phyloP scores from a whole-genome alignment of 2,888 invertebrate species.

The Macrosoma leucophasiata region DNA sequence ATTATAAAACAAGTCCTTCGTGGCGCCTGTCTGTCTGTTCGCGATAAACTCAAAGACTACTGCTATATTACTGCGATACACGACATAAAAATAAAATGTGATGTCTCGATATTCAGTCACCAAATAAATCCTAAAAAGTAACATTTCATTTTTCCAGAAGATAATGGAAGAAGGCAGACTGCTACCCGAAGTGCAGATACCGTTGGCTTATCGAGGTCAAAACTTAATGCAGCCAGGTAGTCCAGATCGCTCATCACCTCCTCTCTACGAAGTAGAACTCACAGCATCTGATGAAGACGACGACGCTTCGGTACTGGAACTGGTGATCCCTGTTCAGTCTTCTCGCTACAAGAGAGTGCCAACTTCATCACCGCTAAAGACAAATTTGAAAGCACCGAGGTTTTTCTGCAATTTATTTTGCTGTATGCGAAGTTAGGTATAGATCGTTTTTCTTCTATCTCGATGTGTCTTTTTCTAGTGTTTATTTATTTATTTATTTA shows the following conservation, averaged over 20 bases:
- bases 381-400: conserved; percentile 30
- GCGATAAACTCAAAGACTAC: too few species aligned
- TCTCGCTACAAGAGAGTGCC: conserved; percentile 46
- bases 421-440: conserved; percentile 43
- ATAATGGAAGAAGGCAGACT: conserved; percentile 25
- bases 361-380: conserved; percentile 43
- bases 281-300: conserved; percentile 68
- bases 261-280: conserved; percentile 58
- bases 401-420: conserved; percentile 39
- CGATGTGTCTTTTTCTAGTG: too few species aligned
- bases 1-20: too few species aligned
- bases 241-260: conserved; percentile 48
- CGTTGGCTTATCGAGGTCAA: conserved; percentile 7
- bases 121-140: too few species aligned
- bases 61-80: too few species aligned
- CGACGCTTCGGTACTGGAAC: conserved; percentile 54
- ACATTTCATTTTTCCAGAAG: conserved; percentile 27
- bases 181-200: conserved; percentile 20
- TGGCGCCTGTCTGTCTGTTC: too few species aligned
- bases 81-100: too few species aligned
- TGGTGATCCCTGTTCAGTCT: conserved; percentile 56
- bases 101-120: too few species aligned
- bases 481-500: too few species aligned
- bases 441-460: too few species aligned
- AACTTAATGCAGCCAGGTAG: conserved; percentile 24